Conservation (phyloP, 2,113 vertebrate genomes). For the Columba livia region DNA sequence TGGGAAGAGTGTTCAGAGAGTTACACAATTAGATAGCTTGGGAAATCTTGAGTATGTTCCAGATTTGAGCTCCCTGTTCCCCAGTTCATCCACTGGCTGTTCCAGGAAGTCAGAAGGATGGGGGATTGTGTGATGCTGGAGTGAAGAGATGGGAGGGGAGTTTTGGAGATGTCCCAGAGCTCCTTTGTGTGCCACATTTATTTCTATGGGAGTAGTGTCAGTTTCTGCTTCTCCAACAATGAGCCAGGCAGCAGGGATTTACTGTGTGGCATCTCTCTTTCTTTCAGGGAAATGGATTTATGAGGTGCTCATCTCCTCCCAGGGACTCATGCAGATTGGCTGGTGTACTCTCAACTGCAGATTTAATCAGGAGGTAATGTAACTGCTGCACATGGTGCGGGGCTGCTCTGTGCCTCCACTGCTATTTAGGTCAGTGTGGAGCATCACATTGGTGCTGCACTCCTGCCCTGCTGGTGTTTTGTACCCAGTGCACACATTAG, state of each 20-base stretch:
- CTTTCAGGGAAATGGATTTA: conserved; percentile 95
- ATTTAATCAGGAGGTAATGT: conserved; percentile 95
- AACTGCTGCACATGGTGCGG: neutral
- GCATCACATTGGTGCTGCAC: neutral
- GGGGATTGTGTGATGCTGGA: neutral
- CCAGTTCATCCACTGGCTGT: neutral
- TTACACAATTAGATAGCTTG: neutral
- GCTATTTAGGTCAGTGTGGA: neutral
- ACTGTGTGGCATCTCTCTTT: neutral
- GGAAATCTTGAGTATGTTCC: neutral
- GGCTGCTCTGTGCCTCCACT: neutral
- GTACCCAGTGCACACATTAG: neutral
- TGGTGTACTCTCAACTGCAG: conserved; percentile 97
- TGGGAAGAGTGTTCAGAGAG: neutral
- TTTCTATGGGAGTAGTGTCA: neutral
- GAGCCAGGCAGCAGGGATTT: neutral
- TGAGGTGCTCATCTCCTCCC: conserved; percentile 97
- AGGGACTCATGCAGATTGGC: conserved; percentile 98
- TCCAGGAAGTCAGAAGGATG: neutral
- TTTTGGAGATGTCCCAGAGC: neutral
- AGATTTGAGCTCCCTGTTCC: neutral
- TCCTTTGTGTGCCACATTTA: neutral
- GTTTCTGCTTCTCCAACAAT: neutral
- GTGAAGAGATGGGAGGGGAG: neutral
- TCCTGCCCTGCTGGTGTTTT: neutral